Base-by-base conservation (phyloP, 2,888 invertebrate species). In the Aphodius sticticus region DNA sequence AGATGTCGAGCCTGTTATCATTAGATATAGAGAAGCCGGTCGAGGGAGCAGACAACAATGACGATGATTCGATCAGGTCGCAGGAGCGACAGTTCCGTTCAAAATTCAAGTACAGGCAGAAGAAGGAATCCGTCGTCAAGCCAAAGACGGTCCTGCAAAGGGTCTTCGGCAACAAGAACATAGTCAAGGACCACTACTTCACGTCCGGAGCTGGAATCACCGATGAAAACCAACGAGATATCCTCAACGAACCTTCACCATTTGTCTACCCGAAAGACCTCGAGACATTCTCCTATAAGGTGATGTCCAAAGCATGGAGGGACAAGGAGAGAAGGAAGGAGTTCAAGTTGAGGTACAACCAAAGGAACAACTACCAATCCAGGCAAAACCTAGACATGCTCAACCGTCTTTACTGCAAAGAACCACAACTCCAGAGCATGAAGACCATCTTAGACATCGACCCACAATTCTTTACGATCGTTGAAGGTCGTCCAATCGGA, bases 391-490 rank as follows among this genome's bases (percentile, higher is more conserved):
- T 90, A 83, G 92, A 93, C 84, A 87, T 93, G 82, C 89, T 93
- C 38, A 89, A 91, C 82, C 88, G 93, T 79, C 88, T 93, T 74
- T 92, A 90, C 79, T 90, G 93, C 35, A 89, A 91, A 85, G 91
- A 92, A 83, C 90, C 91, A n/a, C 88, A 89, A 38, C 81, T 86
- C 6, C 84, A 84, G 26, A 90, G 90, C 81, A 91, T 92, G 37
- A 90, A 91, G 82, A 92, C 93, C 0, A 92, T 94, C 76, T 90
- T 92, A 15, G 93, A 94, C 87, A 90, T 94, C 69, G 93, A 94
- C 86, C 92, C 93, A 0, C 91, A 92, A 82, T 94, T 93, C 86
- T 94, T 93, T 85, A 91, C 91, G 0, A 91, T 92, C 69, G 90
- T 93, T 69, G 91, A 92, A 86, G 93, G 93, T 6, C 90, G 93